phyloP scores from a whole-genome alignment of 2,113 vertebrate genomes.

The Polypterus senegalus region DNA sequence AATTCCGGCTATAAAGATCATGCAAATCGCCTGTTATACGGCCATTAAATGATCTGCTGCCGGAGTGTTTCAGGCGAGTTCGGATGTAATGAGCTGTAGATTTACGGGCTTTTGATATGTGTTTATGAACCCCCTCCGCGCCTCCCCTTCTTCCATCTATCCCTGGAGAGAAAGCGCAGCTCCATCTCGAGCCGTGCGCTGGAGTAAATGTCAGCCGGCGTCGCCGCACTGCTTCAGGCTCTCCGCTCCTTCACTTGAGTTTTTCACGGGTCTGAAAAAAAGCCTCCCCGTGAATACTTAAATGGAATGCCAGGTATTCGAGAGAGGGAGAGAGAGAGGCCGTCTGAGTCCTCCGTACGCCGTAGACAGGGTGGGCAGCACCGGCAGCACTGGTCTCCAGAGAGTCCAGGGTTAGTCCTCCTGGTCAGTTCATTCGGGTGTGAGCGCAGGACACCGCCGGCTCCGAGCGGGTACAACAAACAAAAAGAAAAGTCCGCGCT shows the following conservation, averaged over 20 bases:
- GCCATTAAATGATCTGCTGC: background rate
- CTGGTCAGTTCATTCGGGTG: too few species aligned
- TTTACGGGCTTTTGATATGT: conserved; percentile 3
- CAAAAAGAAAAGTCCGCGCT: too few species aligned
- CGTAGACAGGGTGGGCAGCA: too few species aligned
- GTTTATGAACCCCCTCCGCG: background rate
- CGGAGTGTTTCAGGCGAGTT: conserved; percentile 2
- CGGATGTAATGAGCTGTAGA: conserved; percentile 4
- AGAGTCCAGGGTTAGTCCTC: too few species aligned
- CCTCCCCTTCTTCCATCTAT: background rate
- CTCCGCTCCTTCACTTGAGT: background rate
- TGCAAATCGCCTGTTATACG: conserved; percentile 7
- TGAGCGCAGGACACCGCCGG: too few species aligned
- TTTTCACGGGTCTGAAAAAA: too few species aligned
- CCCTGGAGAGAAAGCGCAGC: conserved; percentile 1
- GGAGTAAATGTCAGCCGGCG: conserved; percentile 4
- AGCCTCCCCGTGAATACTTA: too few species aligned
- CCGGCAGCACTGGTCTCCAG: too few species aligned
- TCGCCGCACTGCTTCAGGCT: background rate
- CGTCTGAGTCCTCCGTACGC: too few species aligned
- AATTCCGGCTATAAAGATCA: conserved; percentile 1
- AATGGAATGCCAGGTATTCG: too few species aligned
- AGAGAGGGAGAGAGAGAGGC: too few species aligned
- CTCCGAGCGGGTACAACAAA: too few species aligned
- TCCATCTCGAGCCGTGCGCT: background rate